Conservation (phyloP, 2,888 invertebrate species). For the Acanthosoma haemorrhoidale region DNA sequence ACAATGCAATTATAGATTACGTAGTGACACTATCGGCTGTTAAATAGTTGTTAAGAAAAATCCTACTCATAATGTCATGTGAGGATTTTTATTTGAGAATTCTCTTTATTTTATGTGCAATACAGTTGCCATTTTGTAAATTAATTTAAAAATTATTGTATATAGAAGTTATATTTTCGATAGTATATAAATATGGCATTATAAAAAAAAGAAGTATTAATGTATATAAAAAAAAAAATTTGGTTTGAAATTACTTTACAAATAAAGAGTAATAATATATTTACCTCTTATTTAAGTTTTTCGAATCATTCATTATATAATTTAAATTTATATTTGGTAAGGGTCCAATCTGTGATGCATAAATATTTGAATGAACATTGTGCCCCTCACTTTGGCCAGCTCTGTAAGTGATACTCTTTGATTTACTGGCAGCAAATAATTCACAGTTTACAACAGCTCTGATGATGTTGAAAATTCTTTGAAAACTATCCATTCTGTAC, state of each 20-base stretch:
- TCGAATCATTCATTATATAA: neutral
- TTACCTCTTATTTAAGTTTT: neutral
- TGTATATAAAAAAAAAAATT: constrained; percentile 23
- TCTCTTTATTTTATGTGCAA: constrained; percentile 30
- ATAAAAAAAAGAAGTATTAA: constrained; percentile 17
- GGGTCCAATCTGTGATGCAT: constrained; percentile 28
- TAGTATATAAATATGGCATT: constrained; percentile 24
- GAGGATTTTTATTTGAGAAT: neutral
- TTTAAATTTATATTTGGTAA: too few species aligned
- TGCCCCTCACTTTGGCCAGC: neutral
- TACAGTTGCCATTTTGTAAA: constrained; percentile 29
- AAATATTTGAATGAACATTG: neutral
- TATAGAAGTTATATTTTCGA: constrained; percentile 32
- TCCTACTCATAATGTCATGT: neutral
- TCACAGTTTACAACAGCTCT: neutral
- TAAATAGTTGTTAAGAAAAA: constrained; percentile 26
- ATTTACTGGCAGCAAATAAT: neutral
- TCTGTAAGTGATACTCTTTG: neutral
- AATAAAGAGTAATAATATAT: constrained; percentile 6
- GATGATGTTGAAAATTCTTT: neutral
- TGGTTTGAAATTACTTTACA: constrained; percentile 18
- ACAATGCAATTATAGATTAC: constrained; percentile 20
- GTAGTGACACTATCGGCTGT: constrained; percentile 33
- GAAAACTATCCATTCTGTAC: neutral
- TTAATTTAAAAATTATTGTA: constrained; percentile 28